A percentile compares a stretch with the other conserved stretches of the same genome.
These are phyloP conservation scores for Montipora capricornis DNA, from an alignment of 64 coral and sea anemone species.

Conservation along the genomic window DNA sequence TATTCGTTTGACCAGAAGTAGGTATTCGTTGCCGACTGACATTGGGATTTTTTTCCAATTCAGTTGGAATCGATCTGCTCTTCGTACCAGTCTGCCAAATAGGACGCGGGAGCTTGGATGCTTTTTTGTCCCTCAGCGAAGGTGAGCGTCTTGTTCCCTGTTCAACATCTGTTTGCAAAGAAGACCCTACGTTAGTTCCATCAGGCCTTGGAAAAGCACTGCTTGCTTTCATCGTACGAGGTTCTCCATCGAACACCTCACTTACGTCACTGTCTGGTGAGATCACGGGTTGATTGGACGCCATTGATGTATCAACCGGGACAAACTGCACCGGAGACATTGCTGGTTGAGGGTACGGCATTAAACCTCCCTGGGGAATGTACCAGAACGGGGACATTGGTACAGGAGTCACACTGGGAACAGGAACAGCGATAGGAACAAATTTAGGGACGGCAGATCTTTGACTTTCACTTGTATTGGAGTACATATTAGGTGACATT, in stretches of 20 bases:
- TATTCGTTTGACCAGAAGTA: background rate
- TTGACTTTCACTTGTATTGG: background rate
- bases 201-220: conserved; percentile 1
- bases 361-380: conserved; percentile 63
- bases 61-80: background rate
- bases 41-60: background rate
- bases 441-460: conserved; percentile 38
- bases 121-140: background rate
- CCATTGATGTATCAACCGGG: background rate
- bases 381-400: conserved; percentile 81
- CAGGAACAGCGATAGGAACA: conserved; percentile 80
- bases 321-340: conserved; percentile 49
- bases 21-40: background rate
- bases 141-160: background rate
- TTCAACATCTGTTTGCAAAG: background rate
- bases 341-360: conserved; percentile 56
- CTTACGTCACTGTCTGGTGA: conserved; percentile 51
- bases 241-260: conserved; percentile 10
- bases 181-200: background rate
- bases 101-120: conserved; percentile 66
- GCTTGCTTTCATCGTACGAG: background rate
- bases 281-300: conserved; percentile 9
- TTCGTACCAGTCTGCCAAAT: conserved; percentile 48
- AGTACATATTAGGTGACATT: background rate
- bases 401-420: conserved; percentile 58